Percentiles rank a stretch among this genome's conserved stretches.
phyloP scores from a whole-genome alignment of 2,797 vertebrate species.

The Nannoperca obscura region DNA sequence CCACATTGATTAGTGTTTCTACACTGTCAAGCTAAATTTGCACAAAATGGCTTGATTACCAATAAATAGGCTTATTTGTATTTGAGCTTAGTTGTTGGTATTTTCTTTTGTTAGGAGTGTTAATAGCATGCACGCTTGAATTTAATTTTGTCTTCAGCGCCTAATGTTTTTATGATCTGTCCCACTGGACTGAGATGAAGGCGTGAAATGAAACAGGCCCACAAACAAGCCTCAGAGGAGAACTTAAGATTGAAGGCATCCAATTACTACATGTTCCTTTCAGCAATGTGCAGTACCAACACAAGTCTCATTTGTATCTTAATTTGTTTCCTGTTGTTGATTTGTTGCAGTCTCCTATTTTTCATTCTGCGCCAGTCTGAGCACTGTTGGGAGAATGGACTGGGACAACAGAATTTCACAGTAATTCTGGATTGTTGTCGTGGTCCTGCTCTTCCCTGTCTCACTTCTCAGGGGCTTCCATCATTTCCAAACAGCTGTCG shows the following conservation, averaged over 20 bases:
- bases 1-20: constrained; percentile 61
- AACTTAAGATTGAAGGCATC: constrained; percentile 73
- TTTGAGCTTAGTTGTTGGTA: constrained; percentile 43
- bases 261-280: constrained; percentile 78
- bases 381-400: constrained; percentile 64
- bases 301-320: constrained; percentile 47
- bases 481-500: constrained; percentile 86
- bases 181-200: constrained; percentile 70
- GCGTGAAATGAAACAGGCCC: constrained; percentile 74
- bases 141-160: constrained; percentile 65
- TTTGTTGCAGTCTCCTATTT: constrained; percentile 60
- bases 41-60: constrained; percentile 61
- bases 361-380: constrained; percentile 46
- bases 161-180: constrained; percentile 70
- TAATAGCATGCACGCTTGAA: constrained; percentile 59
- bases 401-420: constrained; percentile 76
- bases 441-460: constrained; percentile 56
- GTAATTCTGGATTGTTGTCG: constrained; percentile 74
- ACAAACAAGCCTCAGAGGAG: constrained; percentile 72
- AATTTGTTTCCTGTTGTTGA: constrained; percentile 59
- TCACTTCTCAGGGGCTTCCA: constrained; percentile 77
- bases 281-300: constrained; percentile 40
- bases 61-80: constrained; percentile 65
- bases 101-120: constrained; percentile 47
- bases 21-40: constrained; percentile 47